Evolutionary conservation across 2,113 vertebrate species (phyloP).

Genomic region (Patagioenas fasciata): DNA sequence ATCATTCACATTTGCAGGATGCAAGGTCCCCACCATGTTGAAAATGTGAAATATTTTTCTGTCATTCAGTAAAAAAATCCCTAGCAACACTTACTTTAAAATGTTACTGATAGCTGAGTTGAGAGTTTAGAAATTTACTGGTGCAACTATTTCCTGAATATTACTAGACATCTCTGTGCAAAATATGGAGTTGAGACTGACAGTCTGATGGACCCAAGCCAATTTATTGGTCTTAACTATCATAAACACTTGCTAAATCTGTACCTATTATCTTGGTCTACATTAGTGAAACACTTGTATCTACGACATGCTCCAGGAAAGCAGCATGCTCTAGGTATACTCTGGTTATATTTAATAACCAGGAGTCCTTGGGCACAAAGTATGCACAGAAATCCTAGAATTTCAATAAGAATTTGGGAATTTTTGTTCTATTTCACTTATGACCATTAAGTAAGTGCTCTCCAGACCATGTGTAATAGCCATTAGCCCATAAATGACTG

Average conservation of each 20-base stretch:
- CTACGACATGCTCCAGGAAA: not conserved
- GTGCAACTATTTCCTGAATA: not conserved
- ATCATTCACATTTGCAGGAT: not conserved
- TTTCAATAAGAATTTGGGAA: not conserved
- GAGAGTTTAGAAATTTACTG: not conserved
- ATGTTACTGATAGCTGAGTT: not conserved
- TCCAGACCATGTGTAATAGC: not conserved
- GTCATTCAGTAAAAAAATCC: not conserved
- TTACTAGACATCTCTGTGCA: not conserved
- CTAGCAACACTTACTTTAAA: not conserved
- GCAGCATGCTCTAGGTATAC: not conserved
- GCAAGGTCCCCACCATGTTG: not conserved
- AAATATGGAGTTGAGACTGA: not conserved
- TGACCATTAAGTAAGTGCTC: not conserved
- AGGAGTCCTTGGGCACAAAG: not conserved
- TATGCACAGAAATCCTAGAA: not conserved
- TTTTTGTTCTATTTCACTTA: not conserved
- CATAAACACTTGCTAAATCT: not conserved
- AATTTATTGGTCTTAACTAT: not conserved
- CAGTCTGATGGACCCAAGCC: not conserved
- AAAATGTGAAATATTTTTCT: slow-evolving; percentile 4
- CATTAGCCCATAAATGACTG: not conserved
- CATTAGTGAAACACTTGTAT: not conserved
- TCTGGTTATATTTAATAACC: not conserved
- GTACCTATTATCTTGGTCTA: not conserved